phyloP scores from a whole-genome alignment of 2,113 vertebrate genomes.

The Pelecanus crispus region DNA sequence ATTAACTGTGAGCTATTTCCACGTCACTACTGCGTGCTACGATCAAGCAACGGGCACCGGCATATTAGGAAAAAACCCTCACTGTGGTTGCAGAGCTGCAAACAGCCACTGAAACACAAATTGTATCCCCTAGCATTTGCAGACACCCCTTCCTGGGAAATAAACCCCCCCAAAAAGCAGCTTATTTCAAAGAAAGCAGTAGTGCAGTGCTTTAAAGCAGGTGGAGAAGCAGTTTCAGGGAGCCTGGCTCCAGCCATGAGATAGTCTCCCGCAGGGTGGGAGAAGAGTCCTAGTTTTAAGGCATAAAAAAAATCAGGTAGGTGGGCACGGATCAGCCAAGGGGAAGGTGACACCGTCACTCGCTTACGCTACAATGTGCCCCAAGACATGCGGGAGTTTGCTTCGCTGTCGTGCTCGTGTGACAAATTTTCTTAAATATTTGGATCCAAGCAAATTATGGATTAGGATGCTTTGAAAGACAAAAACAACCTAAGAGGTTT shows the following conservation, averaged over 20 bases:
- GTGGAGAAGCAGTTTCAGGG: not conserved
- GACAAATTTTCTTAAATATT: not conserved
- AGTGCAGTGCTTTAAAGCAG: not conserved
- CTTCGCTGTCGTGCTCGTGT: fast-evolving
- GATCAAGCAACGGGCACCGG: not conserved
- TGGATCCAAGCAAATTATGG: not conserved
- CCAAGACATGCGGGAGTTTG: fast-evolving
- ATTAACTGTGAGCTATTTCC: not conserved
- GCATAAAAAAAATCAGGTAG: not conserved
- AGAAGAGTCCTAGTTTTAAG: not conserved
- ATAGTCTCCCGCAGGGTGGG: not conserved
- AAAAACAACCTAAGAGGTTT: not conserved
- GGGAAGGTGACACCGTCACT: fast-evolving
- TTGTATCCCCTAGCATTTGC: fast-evolving
- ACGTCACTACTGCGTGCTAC: fast-evolving
- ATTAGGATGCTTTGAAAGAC: not conserved
- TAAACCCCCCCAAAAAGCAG: not conserved
- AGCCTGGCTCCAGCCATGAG: fast-evolving
- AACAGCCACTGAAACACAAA: not conserved
- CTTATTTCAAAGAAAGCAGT: not conserved
- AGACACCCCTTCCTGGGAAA: not conserved
- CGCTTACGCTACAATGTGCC: fast-evolving
- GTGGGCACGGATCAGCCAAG: not conserved
- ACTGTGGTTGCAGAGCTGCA: not conserved
- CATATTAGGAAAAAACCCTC: not conserved